These are phyloP conservation scores for Blennius ocellaris DNA, from an alignment of 2,113 vertebrate genomes.

Conservation along the genomic window DNA sequence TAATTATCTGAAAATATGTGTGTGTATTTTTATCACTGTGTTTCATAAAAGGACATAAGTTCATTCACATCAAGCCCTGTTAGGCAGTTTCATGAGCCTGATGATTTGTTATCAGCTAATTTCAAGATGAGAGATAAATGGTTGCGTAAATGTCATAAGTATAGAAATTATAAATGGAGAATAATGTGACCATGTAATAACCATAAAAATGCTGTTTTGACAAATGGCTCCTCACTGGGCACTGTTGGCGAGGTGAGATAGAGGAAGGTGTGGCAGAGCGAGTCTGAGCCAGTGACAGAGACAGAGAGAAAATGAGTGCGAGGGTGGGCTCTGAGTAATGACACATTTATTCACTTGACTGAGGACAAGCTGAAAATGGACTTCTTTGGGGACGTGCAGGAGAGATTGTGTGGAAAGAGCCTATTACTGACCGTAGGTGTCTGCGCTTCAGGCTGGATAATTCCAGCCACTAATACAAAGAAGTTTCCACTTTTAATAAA, in stretches of 20 bases:
- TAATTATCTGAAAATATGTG: slow-evolving; percentile 1
- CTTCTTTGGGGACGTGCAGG: slow-evolving; percentile 33
- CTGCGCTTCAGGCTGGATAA: slow-evolving; percentile 2
- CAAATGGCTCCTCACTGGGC: slow-evolving; percentile 49
- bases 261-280: slow-evolving; percentile 22
- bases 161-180: slow-evolving; percentile 66
- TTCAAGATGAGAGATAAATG: slow-evolving; percentile 57
- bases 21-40: slow-evolving; percentile 25
- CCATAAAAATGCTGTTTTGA: slow-evolving; percentile 62
- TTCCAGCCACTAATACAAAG: slow-evolving; percentile 12
- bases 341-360: slow-evolving; percentile 48
- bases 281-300: slow-evolving; percentile 25
- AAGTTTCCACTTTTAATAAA: neutral
- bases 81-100: slow-evolving; percentile 57
- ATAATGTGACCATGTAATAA: slow-evolving; percentile 61
- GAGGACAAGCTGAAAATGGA: slow-evolving; percentile 48
- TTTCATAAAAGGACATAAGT: slow-evolving; percentile 40
- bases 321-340: slow-evolving; percentile 38
- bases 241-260: slow-evolving; percentile 3
- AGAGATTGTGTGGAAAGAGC: slow-evolving; percentile 38
- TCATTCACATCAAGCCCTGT: slow-evolving; percentile 33
- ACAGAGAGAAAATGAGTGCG: slow-evolving; percentile 13
- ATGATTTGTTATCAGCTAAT: slow-evolving; percentile 69
- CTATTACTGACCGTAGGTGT: slow-evolving; percentile 6
- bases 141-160: slow-evolving; percentile 56